Base-by-base conservation (phyloP, 2,797 vertebrate species). In the Liasis olivaceus region DNA sequence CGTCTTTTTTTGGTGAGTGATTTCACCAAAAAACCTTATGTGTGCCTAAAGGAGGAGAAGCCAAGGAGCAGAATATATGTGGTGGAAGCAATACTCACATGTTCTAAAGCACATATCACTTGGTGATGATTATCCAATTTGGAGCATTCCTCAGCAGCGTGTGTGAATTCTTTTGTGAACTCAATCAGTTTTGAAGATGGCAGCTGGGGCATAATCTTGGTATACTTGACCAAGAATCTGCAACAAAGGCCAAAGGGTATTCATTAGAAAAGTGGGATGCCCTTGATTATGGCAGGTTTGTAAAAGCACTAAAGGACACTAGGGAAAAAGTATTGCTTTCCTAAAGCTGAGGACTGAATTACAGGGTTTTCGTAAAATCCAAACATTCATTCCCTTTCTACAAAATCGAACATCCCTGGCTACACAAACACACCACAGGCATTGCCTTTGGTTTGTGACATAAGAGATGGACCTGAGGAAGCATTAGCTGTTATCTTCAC, bases 161-260 rank as follows among this genome's bases (percentile, higher is more conserved):
- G 20, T 1, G 87, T 93, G 87, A 96, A 94, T 28, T 94, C 84
- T 85, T 93, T 94, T 0, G 93, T 94, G 77, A 95, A 87, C 5
- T 47, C 14, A 15, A 95, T 72, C 84, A 98, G 90, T 42, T 97
- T 95, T 2, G 95, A 15, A 0, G 69, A 12, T 22, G 95, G 42
- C 5, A 96, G 92, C 84, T 97, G 95, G 0, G 97, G 97, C 86
- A 95, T 95, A 95, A 94, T 98, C 95, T 94, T 95, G 77, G 91
- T 93, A 58, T 97, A 97, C 64, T 90, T 93, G 42, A 94, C 0
- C 72, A 96, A 81, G 22, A 97, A 87, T 62, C 97, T 97, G 91
- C 6, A 93, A 97, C 8, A 58, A 69, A 54, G n/a, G 5, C 24
- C 58, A 28, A 85, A 17, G 28, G 12, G 0, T 59, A 92, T 28